Evolutionary conservation across 2,797 vertebrate genomes (phyloP), one percentile per base, ranked within the genome.

Genomic region (Monodelphis domestica): DNA sequence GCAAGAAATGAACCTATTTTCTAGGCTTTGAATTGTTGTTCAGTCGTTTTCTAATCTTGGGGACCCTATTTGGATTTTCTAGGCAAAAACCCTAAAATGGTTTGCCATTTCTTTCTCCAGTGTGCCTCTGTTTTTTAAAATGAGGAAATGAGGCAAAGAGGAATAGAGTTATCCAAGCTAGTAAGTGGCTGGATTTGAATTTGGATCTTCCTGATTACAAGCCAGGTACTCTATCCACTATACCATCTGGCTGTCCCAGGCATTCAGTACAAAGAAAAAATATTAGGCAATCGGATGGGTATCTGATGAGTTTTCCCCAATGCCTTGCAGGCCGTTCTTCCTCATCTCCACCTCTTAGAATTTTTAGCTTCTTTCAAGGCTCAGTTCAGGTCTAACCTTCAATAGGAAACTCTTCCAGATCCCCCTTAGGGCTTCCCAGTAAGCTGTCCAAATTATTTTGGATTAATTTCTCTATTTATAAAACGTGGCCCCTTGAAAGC

Each of bases 21-120:
- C 88, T 88, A 94, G 50, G 89, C 84, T 56, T 12, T 91, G 7
- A 91, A 93, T n/a, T n/a, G n/a, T n/a, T n/a, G n/a, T n/a, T n/a
- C n/a, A n/a, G n/a, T n/a, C n/a, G n/a, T n/a, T n/a, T n/a, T n/a
- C n/a, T n/a, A n/a, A n/a, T n/a, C n/a, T n/a, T n/a, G n/a, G n/a
- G n/a, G n/a, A n/a, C n/a, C n/a, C n/a, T n/a, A n/a, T n/a, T n/a
- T n/a, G n/a, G n/a, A n/a, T n/a, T n/a, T n/a, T n/a, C n/a, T n/a
- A n/a, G n/a, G n/a, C n/a, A n/a, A n/a, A n/a, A n/a, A n/a, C n/a
- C n/a, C n/a, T n/a, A n/a, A n/a, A n/a, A n/a, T n/a, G n/a, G n/a
- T n/a, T n/a, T n/a, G n/a, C n/a, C n/a, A n/a, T n/a, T n/a, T n/a
- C n/a, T n/a, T n/a, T n/a, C n/a, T n/a, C n/a, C n/a, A n/a, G n/a